Evolutionary conservation across 2,888 invertebrate genomes (phyloP), one percentile per base, ranked within the genome.

Genomic region (Beris chalybata): DNA sequence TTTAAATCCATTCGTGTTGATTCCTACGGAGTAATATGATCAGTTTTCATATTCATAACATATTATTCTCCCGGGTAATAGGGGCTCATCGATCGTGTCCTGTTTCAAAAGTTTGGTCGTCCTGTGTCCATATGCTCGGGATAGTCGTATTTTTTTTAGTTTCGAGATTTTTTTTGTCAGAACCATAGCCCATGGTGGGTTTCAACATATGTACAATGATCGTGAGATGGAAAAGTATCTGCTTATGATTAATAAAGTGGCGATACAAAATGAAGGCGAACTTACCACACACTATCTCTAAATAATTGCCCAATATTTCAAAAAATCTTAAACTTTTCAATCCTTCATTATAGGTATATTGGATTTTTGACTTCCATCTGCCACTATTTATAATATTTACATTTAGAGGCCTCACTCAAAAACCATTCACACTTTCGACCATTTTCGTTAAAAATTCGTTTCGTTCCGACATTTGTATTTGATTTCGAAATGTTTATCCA

Each of bases 381-480:
- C 55, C 55, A 56, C 55, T 56, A 56, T 56, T 56, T 56, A 56
- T 56, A 56, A 56, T 56, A 56, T 56, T 56, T 56, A 56, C 55
- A 30, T 43, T 54, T 38, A 3, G 38, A 7, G 38, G 9, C 5
- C 38, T 5, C 9, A 38, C 38, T 38, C 38, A 1, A 38, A 38
- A 38, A 38, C 38, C 38, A 38, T 38, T 2, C 22, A 22, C 22
- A 38, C 38, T 38, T 38, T 38, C 7, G 38, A 38, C 38, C 38
- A 22, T 22, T 22, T 22, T 22, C 22, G 22, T 22, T 22, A 38
- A 38, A 38, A 56, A 56, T 30, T 53, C 29, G 15, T 11, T n/a
- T 15, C 52, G 52, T 52, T 29, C 13, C 13, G 12, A 52, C 52
- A 52, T 31, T 29, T n/a, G 31, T 38, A 38, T 38, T 38, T 38